These are phyloP conservation scores for Eptatretus burgeri DNA, from an alignment of 2,113 vertebrate genomes.

Conservation along the genomic window DNA sequence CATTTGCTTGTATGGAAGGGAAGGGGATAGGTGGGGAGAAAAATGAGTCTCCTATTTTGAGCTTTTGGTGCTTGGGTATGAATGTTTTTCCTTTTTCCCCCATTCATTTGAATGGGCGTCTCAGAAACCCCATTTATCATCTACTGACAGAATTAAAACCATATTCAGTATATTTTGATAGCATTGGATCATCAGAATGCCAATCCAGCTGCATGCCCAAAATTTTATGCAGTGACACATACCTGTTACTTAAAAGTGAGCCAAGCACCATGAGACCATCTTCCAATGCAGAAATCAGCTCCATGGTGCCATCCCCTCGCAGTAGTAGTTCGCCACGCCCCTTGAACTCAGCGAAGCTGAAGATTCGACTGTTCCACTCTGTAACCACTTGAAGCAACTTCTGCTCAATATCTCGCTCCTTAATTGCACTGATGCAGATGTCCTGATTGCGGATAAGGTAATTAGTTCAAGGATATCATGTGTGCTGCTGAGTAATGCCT, in stretches of 20 bases:
- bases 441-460: constrained; percentile 20
- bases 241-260: constrained; percentile 75
- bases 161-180: too few relatives aligned
- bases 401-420: constrained; percentile 71
- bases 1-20: too few relatives aligned
- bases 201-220: not conserved
- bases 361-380: constrained; percentile 56
- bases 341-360: constrained; percentile 55
- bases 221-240: constrained; percentile 7
- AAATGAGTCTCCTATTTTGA: too few relatives aligned
- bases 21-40: too few relatives aligned
- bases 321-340: constrained; percentile 57
- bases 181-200: too few relatives aligned
- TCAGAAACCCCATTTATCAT: too few relatives aligned
- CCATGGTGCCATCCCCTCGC: constrained; percentile 49
- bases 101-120: too few relatives aligned
- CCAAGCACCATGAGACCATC: constrained; percentile 71
- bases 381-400: constrained; percentile 63
- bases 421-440: constrained; percentile 62
- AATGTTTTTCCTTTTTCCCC: too few relatives aligned
- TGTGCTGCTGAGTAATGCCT: too few relatives aligned
- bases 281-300: constrained; percentile 56
- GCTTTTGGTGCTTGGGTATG: too few relatives aligned
- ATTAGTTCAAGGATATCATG: too few relatives aligned
- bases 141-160: too few relatives aligned